Evolutionary conservation across 2,888 invertebrate species (phyloP).

Genomic region (Tenthredo distinguenda): DNA sequence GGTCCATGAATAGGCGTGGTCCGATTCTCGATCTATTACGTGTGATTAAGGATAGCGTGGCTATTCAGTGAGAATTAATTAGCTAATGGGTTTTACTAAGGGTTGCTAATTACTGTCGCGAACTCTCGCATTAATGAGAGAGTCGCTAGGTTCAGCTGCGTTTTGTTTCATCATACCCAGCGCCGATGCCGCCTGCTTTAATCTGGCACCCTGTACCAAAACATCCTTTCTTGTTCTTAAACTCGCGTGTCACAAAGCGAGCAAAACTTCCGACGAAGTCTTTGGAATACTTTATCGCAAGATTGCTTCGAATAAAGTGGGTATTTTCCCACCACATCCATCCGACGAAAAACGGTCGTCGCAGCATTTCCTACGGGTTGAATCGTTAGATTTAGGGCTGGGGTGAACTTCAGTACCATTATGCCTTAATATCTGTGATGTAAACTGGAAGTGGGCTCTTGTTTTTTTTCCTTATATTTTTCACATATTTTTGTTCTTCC

Average conservation of each 20-base stretch:
- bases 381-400: constrained; percentile 23
- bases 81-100: constrained; percentile 43
- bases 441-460: not conserved
- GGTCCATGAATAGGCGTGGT: constrained; percentile 32
- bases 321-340: constrained; percentile 27
- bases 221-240: constrained; percentile 10
- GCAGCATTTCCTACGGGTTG: constrained; percentile 19
- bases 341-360: constrained; percentile 20
- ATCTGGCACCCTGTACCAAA: not conserved
- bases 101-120: constrained; percentile 46
- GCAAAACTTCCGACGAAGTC: constrained; percentile 29
- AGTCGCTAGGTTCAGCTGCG: constrained; percentile 21
- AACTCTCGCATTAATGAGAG: constrained; percentile 24
- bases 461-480: not conserved
- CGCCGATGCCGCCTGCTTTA: not conserved
- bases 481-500: not conserved
- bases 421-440: not conserved
- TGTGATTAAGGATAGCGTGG: constrained; percentile 46
- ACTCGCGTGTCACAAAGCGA: constrained; percentile 38
- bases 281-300: constrained; percentile 49
- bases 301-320: constrained; percentile 43
- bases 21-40: constrained; percentile 43
- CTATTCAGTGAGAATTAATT: constrained; percentile 39
- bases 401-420: constrained; percentile 3
- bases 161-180: constrained; percentile 25